Percentiles rank a stretch among this genome's conserved stretches.
These are phyloP conservation scores for Tanaodytes sp. DNA, from an alignment of 2,888 invertebrate genomes.

Conservation along the genomic window DNA sequence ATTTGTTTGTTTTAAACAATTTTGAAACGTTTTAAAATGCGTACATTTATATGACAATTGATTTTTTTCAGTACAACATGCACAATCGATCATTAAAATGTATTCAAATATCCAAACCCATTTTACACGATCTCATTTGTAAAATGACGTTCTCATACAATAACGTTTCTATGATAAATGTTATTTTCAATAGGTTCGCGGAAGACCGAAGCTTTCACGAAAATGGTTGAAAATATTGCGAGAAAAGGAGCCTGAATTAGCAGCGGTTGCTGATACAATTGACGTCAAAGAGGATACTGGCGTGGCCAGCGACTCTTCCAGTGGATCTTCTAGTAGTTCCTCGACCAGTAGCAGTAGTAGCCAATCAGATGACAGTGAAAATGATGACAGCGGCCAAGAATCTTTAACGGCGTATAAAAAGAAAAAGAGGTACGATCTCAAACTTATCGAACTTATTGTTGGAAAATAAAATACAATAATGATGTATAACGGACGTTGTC, in stretches of 20 bases:
- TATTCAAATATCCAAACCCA: no score
- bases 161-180: not conserved
- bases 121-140: no score
- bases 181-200: conserved; percentile 77
- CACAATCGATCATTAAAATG: no score
- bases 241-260: conserved; percentile 85
- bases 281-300: conserved; percentile 91
- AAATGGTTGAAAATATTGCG: conserved; percentile 87
- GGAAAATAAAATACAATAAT: no score
- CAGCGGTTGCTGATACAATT: conserved; percentile 85
- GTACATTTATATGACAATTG: no score
- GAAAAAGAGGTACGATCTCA: conserved; percentile 80
- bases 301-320: conserved; percentile 94
- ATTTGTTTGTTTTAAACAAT: no score
- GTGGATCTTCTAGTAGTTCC: conserved; percentile 85
- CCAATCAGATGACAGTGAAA: conserved; percentile 81
- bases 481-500: no score
- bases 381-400: conserved; percentile 88
- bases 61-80: no score
- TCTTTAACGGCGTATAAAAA: conserved; percentile 89
- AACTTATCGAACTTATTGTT: no score
- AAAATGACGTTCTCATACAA: no score
- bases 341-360: conserved; percentile 77
- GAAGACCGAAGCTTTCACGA: conserved; percentile 94
- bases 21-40: no score